phyloP scores from a whole-genome alignment of 2,797 vertebrate species.

The Simalia tracyae region DNA sequence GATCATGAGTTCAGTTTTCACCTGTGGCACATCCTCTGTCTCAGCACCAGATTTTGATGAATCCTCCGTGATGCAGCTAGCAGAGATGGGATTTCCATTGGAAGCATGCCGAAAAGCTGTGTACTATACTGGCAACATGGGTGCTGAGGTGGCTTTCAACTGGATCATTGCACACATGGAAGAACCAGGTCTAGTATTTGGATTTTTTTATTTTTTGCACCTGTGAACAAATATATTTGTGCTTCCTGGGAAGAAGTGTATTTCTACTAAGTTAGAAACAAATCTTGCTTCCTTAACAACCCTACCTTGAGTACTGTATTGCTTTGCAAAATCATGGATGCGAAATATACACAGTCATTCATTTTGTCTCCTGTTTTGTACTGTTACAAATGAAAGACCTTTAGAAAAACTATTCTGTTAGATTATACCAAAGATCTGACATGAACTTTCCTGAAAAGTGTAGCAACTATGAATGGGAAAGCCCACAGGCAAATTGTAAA shows the following conservation, averaged over 20 bases:
- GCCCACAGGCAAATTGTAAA: background rate
- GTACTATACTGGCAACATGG: slow-evolving; percentile 97
- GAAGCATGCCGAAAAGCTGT: slow-evolving; percentile 97
- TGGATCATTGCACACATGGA: slow-evolving; percentile 99
- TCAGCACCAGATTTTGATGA: slow-evolving; percentile 96
- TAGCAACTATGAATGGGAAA: background rate
- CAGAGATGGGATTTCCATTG: slow-evolving; percentile 97
- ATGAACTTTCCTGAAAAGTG: background rate
- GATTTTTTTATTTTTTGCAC: background rate
- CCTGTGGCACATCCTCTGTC: slow-evolving; percentile 52
- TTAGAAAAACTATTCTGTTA: background rate
- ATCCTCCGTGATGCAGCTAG: slow-evolving; percentile 94
- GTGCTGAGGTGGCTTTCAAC: slow-evolving; percentile 97
- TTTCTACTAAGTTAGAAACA: slow-evolving; percentile 30
- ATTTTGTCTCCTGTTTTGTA: background rate
- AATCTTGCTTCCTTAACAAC: slow-evolving; percentile 3
- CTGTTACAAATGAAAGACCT: background rate
- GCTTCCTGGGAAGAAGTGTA: background rate
- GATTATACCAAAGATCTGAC: background rate
- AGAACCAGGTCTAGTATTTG: slow-evolving; percentile 86
- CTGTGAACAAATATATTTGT: background rate
- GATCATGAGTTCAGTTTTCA: slow-evolving; percentile 15
- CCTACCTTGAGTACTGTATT: slow-evolving; percentile 2
- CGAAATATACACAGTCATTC: background rate
- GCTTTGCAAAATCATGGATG: background rate